A percentile compares a stretch with the other conserved stretches of the same genome.
Conservation (phyloP, 2,888 invertebrate genomes). For the Aleiodes leptofemur region DNA sequence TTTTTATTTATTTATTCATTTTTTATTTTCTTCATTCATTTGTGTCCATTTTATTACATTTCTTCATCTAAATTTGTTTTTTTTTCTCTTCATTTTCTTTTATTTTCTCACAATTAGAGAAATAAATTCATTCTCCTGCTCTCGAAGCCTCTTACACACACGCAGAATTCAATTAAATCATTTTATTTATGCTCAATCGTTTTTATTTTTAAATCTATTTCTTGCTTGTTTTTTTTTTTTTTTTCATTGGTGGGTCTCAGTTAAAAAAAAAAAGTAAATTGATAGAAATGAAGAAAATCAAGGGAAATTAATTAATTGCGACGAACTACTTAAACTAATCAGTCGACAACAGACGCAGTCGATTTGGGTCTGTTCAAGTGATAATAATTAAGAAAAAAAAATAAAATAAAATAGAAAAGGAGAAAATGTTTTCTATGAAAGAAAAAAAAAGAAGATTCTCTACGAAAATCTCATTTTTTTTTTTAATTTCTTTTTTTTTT, state of each 20-base stretch:
- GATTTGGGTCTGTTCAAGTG: constrained; percentile 50
- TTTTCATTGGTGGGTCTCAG: constrained; percentile 36
- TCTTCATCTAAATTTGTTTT: constrained; percentile 37
- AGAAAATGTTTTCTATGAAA: constrained; percentile 57
- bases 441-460: constrained; percentile 57
- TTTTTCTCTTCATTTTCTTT: constrained; percentile 23
- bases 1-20: constrained; percentile 59
- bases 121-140: constrained; percentile 11
- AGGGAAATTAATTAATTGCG: constrained; percentile 39
- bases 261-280: constrained; percentile 42
- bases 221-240: constrained; percentile 61
- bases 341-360: constrained; percentile 64
- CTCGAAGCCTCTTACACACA: constrained; percentile 9
- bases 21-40: constrained; percentile 39
- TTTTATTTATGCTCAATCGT: constrained; percentile 54
- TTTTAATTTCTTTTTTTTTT: constrained; percentile 24
- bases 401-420: constrained; percentile 48
- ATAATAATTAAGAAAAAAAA: constrained; percentile 46
- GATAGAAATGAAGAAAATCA: constrained; percentile 43
- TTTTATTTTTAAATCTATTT: constrained; percentile 67
- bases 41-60: constrained; percentile 38
- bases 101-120: constrained; percentile 34
- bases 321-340: constrained; percentile 66
- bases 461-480: no score
- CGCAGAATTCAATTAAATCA: constrained; percentile 13